Evolutionary conservation across 2,888 invertebrate species (phyloP).

Genomic region (Acrobeloides nanus): DNA sequence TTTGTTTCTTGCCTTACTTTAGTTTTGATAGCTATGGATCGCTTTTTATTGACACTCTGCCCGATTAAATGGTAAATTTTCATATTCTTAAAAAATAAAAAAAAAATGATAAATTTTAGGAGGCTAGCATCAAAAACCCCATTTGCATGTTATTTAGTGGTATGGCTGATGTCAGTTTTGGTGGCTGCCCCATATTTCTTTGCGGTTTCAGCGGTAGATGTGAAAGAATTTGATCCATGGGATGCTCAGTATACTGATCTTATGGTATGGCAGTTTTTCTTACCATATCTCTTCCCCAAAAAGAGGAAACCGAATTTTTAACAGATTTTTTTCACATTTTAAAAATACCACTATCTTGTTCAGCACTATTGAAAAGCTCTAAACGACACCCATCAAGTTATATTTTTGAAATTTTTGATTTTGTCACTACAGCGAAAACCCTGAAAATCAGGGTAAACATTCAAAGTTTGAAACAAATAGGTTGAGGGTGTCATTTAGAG

Average conservation of each 20-base stretch:
- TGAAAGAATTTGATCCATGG: conserved; percentile 42
- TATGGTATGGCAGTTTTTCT: conserved; percentile 4
- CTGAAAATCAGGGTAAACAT: too few species aligned
- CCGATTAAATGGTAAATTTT: conserved; percentile 41
- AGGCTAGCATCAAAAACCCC: conserved; percentile 48
- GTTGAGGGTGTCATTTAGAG: too few species aligned
- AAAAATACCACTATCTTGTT: background rate
- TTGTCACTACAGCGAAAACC: too few species aligned
- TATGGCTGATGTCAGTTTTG: conserved; percentile 47
- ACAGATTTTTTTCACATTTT: background rate
- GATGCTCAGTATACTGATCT: conserved; percentile 15
- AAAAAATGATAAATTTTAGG: conserved; percentile 19
- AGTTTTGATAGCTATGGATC: conserved; percentile 49
- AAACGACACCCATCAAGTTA: too few species aligned
- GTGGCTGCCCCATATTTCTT: conserved; percentile 48
- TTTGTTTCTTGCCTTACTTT: conserved; percentile 52
- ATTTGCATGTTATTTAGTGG: conserved; percentile 38
- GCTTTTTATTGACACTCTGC: conserved; percentile 49
- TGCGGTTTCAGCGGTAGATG: conserved; percentile 41
- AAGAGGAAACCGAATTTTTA: background rate
- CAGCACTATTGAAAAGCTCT: too few species aligned
- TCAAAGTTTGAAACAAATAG: too few species aligned
- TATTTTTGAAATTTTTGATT: too few species aligned
- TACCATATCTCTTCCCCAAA: background rate
- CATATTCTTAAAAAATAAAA: background rate